phyloP scores from a whole-genome alignment of 2,113 vertebrate species.

The Dryoscopus gambensis region DNA sequence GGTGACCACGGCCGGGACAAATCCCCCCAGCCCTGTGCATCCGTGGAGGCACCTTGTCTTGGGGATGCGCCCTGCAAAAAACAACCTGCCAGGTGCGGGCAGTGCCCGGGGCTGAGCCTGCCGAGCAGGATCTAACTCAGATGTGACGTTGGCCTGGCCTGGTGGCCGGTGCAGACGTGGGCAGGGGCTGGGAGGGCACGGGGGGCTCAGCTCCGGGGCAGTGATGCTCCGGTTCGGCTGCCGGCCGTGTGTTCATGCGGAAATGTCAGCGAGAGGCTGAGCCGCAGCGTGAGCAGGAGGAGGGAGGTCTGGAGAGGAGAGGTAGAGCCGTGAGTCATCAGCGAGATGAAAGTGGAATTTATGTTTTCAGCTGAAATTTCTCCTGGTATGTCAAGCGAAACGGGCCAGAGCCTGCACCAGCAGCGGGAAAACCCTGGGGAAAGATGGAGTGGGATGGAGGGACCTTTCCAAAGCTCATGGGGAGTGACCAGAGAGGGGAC shows the following conservation, averaged over 20 bases:
- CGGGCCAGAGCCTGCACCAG: not conserved
- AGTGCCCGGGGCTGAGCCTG: not conserved
- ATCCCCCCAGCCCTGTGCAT: not conserved
- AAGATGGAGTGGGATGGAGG: not conserved
- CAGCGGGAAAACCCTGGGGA: not conserved
- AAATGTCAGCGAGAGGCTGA: not conserved
- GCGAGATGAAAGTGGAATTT: not conserved
- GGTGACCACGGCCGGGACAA: not conserved
- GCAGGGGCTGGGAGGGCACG: not conserved
- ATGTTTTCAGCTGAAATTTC: not conserved
- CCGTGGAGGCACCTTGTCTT: not conserved
- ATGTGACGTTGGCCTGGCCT: accelerated
- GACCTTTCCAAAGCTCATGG: not conserved
- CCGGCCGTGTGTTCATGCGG: not conserved
- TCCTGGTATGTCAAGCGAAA: not conserved
- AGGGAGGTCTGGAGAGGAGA: slow-evolving; percentile 17
- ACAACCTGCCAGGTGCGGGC: not conserved
- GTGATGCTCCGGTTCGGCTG: not conserved
- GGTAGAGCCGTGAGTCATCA: slow-evolving; percentile 25
- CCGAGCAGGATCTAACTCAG: not conserved
- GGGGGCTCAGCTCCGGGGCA: not conserved
- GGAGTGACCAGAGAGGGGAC: not conserved
- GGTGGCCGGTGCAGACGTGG: not conserved
- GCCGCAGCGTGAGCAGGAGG: not conserved
- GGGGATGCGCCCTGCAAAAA: not conserved